Conservation (phyloP, 2,113 vertebrate species). For the Hemichromis elongatus region DNA sequence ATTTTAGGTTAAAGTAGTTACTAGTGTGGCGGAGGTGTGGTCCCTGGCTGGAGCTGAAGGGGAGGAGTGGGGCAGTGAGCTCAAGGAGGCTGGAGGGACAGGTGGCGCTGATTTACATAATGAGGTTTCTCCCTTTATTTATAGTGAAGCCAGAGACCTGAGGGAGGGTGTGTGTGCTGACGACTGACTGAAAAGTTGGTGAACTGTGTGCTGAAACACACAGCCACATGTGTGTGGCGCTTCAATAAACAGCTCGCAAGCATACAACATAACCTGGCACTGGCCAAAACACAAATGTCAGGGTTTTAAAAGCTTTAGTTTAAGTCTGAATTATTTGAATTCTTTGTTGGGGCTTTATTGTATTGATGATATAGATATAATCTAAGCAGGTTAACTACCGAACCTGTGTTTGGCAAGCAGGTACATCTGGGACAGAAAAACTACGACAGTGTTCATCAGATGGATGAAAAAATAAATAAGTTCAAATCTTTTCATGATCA, state of each 20-base stretch:
- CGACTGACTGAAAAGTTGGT: background rate
- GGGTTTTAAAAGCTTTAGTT: background rate
- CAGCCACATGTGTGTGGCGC: accelerated
- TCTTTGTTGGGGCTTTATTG: background rate
- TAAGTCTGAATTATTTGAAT: background rate
- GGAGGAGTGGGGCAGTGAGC: background rate
- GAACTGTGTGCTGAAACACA: accelerated
- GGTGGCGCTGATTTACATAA: background rate
- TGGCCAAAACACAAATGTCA: background rate
- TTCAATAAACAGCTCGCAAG: background rate
- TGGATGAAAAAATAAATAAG: accelerated
- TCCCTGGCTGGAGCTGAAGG: background rate
- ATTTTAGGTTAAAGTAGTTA: background rate
- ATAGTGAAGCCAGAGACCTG: accelerated
- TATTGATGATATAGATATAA: background rate
- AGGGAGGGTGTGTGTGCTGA: background rate
- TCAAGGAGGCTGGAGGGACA: background rate
- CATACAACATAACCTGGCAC: background rate
- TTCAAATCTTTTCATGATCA: background rate
- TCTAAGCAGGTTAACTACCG: accelerated
- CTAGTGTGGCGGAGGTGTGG: background rate
- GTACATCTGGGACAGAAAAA: accelerated
- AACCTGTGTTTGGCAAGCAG: background rate
- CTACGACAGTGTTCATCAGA: accelerated
- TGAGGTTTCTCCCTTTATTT: background rate